phyloP scores from a whole-genome alignment of 2,113 vertebrate genomes.

The Nerophis ophidion region DNA sequence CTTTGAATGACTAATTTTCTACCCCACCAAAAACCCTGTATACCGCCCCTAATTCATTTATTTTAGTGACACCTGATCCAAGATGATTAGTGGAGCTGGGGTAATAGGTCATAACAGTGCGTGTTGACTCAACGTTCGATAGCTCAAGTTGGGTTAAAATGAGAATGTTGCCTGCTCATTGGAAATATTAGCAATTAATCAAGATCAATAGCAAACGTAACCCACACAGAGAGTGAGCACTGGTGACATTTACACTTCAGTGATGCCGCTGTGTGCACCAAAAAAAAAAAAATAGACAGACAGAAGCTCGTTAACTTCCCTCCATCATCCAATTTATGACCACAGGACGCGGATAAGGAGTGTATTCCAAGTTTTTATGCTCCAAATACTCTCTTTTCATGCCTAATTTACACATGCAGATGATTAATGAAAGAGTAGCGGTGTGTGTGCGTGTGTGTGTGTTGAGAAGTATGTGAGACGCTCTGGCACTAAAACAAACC shows the following conservation, averaged over 20 bases:
- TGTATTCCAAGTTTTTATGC: conserved; percentile 46
- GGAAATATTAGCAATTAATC: not conserved
- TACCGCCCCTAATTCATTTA: no score
- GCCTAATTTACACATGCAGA: conserved; percentile 62
- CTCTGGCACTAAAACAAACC: conserved; percentile 42
- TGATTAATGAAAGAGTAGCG: conserved; percentile 61
- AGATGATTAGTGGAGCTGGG: no score
- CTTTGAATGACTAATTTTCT: no score
- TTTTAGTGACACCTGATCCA: no score
- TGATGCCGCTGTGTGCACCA: conserved; percentile 15
- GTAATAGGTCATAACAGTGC: no score
- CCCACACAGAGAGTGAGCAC: not conserved
- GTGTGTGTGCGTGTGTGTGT: conserved; percentile 9
- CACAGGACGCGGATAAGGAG: conserved; percentile 32
- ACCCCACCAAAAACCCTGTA: no score
- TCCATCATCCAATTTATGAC: conserved; percentile 38
- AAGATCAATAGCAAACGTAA: not conserved
- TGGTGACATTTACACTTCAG: conserved; percentile 19
- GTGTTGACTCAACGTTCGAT: no score
- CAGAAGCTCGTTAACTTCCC: conserved; percentile 36
- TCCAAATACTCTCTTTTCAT: conserved; percentile 53
- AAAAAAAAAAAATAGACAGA: conserved; percentile 3
- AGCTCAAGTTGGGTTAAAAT: no score
- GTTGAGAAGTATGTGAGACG: conserved; percentile 2
- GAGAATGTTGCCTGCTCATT: not conserved